Evolutionary conservation across 2,113 vertebrate species (phyloP).

Genomic region (Podarcis raffonei): DNA sequence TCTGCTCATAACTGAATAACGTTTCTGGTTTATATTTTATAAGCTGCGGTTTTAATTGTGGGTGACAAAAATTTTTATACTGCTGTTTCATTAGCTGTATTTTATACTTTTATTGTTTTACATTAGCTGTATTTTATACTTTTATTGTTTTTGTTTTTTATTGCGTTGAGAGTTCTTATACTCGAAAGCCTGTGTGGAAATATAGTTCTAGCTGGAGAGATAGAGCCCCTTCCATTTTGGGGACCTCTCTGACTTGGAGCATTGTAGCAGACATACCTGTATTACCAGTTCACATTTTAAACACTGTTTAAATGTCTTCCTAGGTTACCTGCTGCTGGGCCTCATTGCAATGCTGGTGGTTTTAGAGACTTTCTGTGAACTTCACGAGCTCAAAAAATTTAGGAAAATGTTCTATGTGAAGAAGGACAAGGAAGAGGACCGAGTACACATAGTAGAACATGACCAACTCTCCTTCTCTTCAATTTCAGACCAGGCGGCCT

Average conservation of each 20-base stretch:
- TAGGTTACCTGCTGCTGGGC: slow-evolving; percentile 92
- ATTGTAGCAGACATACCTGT: neutral
- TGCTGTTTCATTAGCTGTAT: no score
- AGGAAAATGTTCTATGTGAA: slow-evolving; percentile 95
- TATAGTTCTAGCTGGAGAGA: no score
- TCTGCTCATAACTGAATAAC: no score
- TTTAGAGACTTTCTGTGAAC: slow-evolving; percentile 96
- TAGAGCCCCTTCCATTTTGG: neutral
- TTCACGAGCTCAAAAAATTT: slow-evolving; percentile 93
- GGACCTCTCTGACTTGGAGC: neutral
- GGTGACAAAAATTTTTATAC: no score
- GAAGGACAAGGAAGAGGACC: slow-evolving; percentile 91
- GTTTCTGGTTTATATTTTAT: no score
- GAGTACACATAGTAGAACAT: slow-evolving; percentile 87
- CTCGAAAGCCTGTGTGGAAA: no score
- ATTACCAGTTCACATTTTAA: slow-evolving; percentile 9
- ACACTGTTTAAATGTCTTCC: neutral
- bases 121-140: no score
- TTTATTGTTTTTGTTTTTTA: no score
- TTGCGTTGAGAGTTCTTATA: no score
- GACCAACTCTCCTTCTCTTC: slow-evolving; percentile 94
- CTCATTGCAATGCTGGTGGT: slow-evolving; percentile 95
- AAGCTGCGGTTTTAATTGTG: no score
- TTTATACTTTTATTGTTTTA: no score
- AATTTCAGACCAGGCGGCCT: slow-evolving; percentile 78